Evolutionary conservation across 2,113 vertebrate species (phyloP).

Genomic region (Cromileptes altivelis): DNA sequence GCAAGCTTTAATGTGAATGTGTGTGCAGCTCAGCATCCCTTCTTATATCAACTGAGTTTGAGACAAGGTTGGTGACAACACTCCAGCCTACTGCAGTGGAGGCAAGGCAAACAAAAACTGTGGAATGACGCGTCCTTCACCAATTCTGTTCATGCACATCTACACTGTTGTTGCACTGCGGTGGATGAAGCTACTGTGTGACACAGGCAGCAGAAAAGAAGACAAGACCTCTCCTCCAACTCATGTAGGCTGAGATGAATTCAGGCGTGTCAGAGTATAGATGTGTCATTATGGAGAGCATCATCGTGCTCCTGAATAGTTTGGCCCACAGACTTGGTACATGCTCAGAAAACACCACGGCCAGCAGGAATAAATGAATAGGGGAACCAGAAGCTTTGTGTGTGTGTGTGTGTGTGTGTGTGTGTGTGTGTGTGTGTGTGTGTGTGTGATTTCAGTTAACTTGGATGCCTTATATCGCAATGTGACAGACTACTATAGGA

Average conservation of each 20-base stretch:
- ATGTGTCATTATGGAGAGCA: not conserved
- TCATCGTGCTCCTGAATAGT: not conserved
- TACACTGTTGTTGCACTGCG: not conserved
- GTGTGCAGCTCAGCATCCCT: not conserved
- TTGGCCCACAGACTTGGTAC: not conserved
- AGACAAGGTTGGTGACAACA: not conserved
- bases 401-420: not conserved
- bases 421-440: not conserved
- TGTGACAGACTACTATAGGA: not conserved
- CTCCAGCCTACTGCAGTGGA: not conserved
- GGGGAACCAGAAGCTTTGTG: not conserved
- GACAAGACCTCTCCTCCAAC: not conserved
- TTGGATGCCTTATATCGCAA: not conserved
- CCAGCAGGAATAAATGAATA: not conserved
- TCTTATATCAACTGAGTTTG: not conserved
- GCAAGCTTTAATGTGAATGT: not conserved
- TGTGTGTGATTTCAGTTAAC: not conserved
- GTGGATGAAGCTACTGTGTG: not conserved
- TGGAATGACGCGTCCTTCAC: not conserved
- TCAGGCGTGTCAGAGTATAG: not conserved
- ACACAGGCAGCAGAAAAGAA: not conserved
- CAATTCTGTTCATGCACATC: not conserved
- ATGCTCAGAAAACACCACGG: not conserved
- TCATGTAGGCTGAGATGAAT: not conserved
- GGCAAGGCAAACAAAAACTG: not conserved